Conservation (phyloP, 2,888 invertebrate genomes). For the Prostheceraeus crozeri region DNA sequence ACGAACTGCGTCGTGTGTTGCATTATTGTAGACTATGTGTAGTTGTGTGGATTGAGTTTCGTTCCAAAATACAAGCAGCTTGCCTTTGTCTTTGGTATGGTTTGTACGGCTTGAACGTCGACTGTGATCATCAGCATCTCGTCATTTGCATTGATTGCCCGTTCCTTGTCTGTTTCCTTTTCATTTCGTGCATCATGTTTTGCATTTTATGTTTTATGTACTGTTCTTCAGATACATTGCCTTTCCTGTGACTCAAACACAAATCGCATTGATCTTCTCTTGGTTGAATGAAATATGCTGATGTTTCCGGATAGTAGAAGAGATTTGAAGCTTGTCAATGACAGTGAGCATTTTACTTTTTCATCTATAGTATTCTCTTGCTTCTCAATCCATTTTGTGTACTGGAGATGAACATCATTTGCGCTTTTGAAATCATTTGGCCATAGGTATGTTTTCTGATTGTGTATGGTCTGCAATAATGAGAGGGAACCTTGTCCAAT, state of each 20-base stretch:
- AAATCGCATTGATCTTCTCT: constrained; percentile 8
- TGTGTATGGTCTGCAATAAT: not conserved
- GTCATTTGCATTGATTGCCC: not conserved
- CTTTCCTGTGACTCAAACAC: constrained; percentile 15
- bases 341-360: too few species aligned
- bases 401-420: constrained; percentile 1
- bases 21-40: constrained; percentile 16
- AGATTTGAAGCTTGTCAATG: constrained; percentile 9
- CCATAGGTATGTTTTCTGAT: constrained; percentile 4
- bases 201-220: too few species aligned
- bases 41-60: constrained; percentile 11
- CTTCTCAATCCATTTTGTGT: not conserved
- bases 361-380: too few species aligned
- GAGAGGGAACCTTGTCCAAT: constrained; percentile 16
- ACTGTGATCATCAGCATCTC: not conserved
- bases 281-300: not conserved
- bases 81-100: constrained; percentile 3
- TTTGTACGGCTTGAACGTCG: constrained; percentile 16
- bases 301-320: not conserved
- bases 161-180: not conserved
- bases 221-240: not conserved
- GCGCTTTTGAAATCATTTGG: constrained; percentile 7
- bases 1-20: not conserved
- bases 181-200: constrained; percentile 1
- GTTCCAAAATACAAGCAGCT: constrained; percentile 12